A percentile compares a stretch with the other conserved stretches of the same genome.
Conservation (phyloP, 2,888 invertebrate species). For the Drosophila rellima region DNA sequence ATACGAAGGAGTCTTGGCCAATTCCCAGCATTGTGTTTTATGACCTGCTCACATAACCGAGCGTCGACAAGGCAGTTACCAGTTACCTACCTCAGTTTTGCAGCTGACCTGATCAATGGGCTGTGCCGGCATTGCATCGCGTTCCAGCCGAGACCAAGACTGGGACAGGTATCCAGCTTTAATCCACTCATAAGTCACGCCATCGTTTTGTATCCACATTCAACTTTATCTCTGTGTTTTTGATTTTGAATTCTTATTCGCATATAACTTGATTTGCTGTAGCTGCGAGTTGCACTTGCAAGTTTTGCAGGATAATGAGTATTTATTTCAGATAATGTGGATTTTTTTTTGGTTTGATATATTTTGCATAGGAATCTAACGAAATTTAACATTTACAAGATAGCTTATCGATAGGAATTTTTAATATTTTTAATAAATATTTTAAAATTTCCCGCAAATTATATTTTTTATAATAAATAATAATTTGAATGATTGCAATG, state of each 20-base stretch:
- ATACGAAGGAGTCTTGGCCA: conserved; percentile 36
- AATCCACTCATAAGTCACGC: conserved; percentile 75
- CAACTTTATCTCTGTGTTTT: conserved; percentile 5
- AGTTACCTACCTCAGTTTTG: conserved; percentile 51
- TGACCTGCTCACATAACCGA: conserved; percentile 43
- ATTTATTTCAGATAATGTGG: too few species aligned
- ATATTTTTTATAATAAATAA: not conserved
- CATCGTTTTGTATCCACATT: conserved; percentile 40
- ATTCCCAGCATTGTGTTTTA: conserved; percentile 61
- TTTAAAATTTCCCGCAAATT: too few species aligned
- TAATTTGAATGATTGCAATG: not conserved
- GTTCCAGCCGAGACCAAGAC: conserved; percentile 4
- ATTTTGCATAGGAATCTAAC: too few species aligned
- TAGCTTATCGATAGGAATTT: too few species aligned
- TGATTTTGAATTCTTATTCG: not conserved
- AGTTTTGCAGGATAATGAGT: not conserved
- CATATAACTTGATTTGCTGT: not conserved
- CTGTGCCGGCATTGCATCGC: conserved; percentile 29
- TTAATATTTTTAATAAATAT: too few species aligned
- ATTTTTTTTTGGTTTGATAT: too few species aligned
- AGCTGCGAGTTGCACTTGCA: not conserved
- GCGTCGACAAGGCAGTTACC: conserved; percentile 62
- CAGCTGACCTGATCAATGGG: conserved; percentile 46
- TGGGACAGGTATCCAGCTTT: conserved; percentile 52
- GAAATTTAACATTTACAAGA: too few species aligned